phyloP scores from a whole-genome alignment of 2,113 vertebrate species.

The Mus spicilegus region DNA sequence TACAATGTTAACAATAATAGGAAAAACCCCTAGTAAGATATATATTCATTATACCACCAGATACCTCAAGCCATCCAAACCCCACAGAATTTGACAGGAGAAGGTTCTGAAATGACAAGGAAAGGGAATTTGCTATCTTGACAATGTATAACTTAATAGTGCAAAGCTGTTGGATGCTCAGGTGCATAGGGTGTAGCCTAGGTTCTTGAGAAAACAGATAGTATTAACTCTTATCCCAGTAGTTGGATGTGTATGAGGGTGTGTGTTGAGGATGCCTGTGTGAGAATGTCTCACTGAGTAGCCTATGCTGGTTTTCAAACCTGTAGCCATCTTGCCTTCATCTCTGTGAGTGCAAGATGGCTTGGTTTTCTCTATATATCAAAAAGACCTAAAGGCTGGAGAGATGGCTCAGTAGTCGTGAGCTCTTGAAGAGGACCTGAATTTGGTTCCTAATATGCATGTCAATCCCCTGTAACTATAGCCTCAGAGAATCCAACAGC shows the following conservation, averaged over 20 bases:
- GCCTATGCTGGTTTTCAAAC: not conserved
- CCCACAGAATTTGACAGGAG: not conserved
- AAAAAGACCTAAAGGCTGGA: not conserved
- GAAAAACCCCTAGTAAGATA: not conserved
- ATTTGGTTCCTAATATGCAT: not conserved
- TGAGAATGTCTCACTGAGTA: not conserved
- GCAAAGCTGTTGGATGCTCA: not conserved
- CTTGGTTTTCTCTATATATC: not conserved
- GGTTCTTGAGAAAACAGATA: not conserved
- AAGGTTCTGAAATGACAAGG: slow-evolving; percentile 40
- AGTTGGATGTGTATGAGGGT: not conserved
- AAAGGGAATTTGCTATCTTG: not conserved
- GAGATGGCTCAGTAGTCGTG: not conserved
- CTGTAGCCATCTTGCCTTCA: not conserved
- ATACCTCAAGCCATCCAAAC: not conserved
- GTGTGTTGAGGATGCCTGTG: not conserved
- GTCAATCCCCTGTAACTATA: not conserved
- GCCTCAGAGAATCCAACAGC: not conserved
- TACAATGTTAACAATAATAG: not conserved
- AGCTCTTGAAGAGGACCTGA: not conserved
- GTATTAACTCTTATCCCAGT: not conserved
- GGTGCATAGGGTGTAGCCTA: not conserved
- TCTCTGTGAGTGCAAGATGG: not conserved
- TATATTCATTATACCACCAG: not conserved
- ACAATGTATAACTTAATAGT: not conserved